Evolutionary conservation across 1,140 invertebrate genomes (phyloP).

Genomic region (Drosophila tani): DNA sequence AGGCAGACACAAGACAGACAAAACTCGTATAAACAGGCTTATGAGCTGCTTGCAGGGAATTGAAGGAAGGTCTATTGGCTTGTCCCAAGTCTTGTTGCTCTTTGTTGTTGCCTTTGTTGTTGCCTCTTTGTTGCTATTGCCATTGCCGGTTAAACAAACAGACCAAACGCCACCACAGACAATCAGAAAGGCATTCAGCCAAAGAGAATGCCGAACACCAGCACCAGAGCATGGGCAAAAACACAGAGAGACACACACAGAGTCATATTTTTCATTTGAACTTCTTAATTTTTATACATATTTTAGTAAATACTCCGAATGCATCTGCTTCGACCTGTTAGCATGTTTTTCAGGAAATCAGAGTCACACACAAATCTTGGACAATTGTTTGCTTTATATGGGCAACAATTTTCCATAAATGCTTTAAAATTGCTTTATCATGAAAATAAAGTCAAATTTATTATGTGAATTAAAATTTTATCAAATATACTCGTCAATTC

Average conservation of each 20-base stretch:
- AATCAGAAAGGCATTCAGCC: conserved; percentile 59
- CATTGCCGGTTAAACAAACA: conserved; percentile 59
- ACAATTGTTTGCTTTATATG: not conserved
- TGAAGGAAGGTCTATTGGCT: conserved; percentile 18
- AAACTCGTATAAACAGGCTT: conserved; percentile 39
- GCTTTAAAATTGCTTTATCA: not conserved
- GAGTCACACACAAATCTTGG: not conserved
- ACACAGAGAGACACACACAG: conserved; percentile 1
- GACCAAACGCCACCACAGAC: conserved; percentile 52
- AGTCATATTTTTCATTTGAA: conserved; percentile 12
- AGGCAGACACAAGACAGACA: conserved; percentile 9
- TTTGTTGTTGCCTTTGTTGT: conserved; percentile 34
- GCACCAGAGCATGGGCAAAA: conserved; percentile 8
- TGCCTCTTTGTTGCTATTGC: conserved; percentile 21
- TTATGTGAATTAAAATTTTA: too few species aligned
- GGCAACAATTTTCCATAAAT: not conserved
- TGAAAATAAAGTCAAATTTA: not conserved
- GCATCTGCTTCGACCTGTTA: not conserved
- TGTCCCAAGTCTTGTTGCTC: conserved; percentile 14
- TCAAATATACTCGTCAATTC: not conserved
- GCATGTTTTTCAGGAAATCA: not conserved
- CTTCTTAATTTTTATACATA: conserved; percentile 52
- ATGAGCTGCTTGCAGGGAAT: conserved; percentile 29
- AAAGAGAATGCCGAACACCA: conserved; percentile 49
- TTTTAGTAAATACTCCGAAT: conserved; percentile 56